Evolutionary conservation across 1,140 invertebrate genomes (phyloP).

Genomic region (Oscheius sp.): DNA sequence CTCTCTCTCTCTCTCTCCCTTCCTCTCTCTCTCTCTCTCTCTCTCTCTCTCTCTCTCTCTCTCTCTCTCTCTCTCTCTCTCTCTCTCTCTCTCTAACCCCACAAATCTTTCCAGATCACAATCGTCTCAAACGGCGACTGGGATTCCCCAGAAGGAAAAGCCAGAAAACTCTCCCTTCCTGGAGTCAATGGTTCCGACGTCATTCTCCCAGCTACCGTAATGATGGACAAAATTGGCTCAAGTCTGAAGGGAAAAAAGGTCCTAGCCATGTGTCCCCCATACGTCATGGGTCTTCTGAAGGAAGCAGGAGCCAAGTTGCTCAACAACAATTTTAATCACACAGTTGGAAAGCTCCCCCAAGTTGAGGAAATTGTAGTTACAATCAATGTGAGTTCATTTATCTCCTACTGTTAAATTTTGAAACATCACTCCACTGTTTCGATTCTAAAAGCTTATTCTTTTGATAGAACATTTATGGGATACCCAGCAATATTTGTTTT

Average conservation of each 20-base stretch:
- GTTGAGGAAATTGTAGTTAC: background rate
- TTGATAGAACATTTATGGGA: too few relatives aligned
- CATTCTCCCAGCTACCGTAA: background rate
- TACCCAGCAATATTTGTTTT: too few relatives aligned
- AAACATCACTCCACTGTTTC: too few relatives aligned
- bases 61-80: too few relatives aligned
- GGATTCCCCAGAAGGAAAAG: background rate
- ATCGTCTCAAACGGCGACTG: slow-evolving; percentile 1
- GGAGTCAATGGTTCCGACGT: background rate
- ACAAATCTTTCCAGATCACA: too few relatives aligned
- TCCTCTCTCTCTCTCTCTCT: too few relatives aligned
- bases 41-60: too few relatives aligned
- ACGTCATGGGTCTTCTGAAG: background rate
- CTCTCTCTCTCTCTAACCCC: too few relatives aligned
- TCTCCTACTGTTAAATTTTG: too few relatives aligned
- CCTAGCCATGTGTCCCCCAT: background rate
- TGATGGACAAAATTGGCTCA: background rate
- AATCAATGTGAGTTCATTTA: background rate
- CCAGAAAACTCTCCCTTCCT: background rate
- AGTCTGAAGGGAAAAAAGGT: background rate
- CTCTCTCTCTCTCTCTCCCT: too few relatives aligned
- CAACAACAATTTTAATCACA: background rate
- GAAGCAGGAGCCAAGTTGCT: background rate
- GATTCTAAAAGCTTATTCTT: too few relatives aligned
- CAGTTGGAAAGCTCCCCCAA: background rate